Evolutionary conservation across 2,113 vertebrate genomes (phyloP), one percentile per base, ranked within the genome.

Genomic region (Aptenodytes patagonicus): DNA sequence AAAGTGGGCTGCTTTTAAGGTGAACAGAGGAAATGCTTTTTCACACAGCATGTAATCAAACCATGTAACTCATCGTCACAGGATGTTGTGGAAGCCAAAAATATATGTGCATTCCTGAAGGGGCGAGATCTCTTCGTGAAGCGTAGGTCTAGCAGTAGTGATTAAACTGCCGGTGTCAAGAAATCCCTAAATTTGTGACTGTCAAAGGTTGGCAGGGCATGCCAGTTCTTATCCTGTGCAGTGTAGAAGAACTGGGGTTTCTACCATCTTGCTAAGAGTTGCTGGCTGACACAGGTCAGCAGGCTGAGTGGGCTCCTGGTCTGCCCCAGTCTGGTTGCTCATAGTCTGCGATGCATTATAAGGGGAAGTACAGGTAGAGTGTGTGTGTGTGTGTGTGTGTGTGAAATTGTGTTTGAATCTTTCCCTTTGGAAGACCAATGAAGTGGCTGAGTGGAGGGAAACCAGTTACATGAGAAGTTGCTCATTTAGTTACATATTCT

Each of bases 1-100:
- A 7, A 65, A 82, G 49, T 31, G 26, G 26, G 61, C 66, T 69
- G 65, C 61, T 93, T 87, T 79, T 89, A 87, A 89, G 36, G 61
- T 21, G 72, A 85, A 60, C 66, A 90, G 82, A 92, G 57, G 62
- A 94, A 93, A 68, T 72, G 73, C 31, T 72, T 96, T 85, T 88
- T 87, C 81, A 71, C 42, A 28, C 22, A 71, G 42, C 47, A 13
- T 10, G 52, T 32, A 87, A 94, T 91, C 69, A 78, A 75, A 81
- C 55, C 11, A 1, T 44, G 80, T 47, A 32, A 52, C 24, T 84
- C 15, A 0, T 38, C 12, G 4, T 90, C 70, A 79, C 66, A 47
- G 52, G 73, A 40, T 52, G 20, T 36, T 91, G 77, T 60, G 61
- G 81, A 87, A 85, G 18, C 91, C 77, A 93, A 38, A 87, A 78